Evolutionary conservation across 2,113 vertebrate species (phyloP).

Genomic region (Aleadryas rufinucha): DNA sequence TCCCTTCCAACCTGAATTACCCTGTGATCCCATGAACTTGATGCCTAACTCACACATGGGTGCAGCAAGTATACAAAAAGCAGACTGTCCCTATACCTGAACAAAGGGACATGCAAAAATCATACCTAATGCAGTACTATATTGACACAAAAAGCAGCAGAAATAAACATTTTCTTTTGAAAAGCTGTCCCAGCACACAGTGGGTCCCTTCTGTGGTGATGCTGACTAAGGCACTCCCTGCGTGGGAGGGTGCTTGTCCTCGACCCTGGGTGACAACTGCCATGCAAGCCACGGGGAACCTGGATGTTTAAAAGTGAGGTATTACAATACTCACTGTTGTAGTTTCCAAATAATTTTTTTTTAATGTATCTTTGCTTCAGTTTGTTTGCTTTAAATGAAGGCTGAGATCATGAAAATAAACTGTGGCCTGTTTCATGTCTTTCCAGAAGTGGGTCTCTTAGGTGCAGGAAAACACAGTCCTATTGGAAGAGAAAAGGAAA

Average conservation of each 20-base stretch:
- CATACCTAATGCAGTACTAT: background rate
- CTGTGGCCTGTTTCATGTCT: background rate
- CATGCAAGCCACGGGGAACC: background rate
- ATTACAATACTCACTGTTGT: background rate
- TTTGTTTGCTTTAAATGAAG: conserved; percentile 5
- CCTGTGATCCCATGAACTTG: background rate
- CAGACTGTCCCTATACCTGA: background rate
- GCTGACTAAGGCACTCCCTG: background rate
- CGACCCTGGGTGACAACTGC: background rate
- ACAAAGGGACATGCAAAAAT: background rate
- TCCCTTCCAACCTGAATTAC: background rate
- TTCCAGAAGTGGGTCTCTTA: background rate
- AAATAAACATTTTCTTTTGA: background rate
- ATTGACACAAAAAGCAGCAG: background rate
- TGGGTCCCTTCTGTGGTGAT: background rate
- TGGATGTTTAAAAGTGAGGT: background rate
- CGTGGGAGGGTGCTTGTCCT: background rate
- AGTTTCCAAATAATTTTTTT: background rate
- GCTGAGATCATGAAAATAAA: background rate
- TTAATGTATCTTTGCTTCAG: background rate
- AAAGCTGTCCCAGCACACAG: background rate
- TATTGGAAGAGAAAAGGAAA: background rate
- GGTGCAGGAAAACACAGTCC: background rate
- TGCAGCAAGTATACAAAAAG: background rate
- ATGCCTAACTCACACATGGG: background rate